Conservation (phyloP, 2,113 vertebrate species). For the Cyanoderma ruficeps region DNA sequence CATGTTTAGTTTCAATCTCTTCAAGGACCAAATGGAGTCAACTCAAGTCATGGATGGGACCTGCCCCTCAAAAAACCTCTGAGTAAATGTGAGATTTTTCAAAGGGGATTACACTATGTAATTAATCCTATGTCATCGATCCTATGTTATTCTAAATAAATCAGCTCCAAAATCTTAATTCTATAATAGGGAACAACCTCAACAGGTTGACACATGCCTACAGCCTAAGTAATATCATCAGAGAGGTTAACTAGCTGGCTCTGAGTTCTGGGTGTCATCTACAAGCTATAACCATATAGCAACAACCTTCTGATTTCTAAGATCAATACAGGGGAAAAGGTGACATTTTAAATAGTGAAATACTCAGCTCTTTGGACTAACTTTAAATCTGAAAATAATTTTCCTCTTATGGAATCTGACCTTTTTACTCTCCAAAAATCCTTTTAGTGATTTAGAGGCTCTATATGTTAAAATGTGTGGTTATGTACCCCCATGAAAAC, state of each 20-base stretch:
- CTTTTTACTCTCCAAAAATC: neutral
- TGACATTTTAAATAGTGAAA: neutral
- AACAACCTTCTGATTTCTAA: neutral
- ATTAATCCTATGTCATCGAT: neutral
- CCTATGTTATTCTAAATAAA: neutral
- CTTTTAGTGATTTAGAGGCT: neutral
- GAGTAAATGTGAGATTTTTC: neutral
- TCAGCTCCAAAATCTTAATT: neutral
- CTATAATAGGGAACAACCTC: neutral
- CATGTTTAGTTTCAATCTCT: neutral
- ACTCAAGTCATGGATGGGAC: neutral
- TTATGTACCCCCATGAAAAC: neutral
- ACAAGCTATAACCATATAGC: neutral
- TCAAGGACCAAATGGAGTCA: neutral
- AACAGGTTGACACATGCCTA: neutral
- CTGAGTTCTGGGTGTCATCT: neutral
- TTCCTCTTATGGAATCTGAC: neutral
- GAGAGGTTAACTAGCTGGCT: neutral
- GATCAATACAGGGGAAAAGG: neutral
- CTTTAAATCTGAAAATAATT: neutral
- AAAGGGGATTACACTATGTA: neutral
- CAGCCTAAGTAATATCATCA: neutral
- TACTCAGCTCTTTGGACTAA: neutral
- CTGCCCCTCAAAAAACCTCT: neutral
- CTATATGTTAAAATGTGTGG: neutral